phyloP scores from a whole-genome alignment of 2,113 vertebrate species.

The Cephalopholis sonnerati region DNA sequence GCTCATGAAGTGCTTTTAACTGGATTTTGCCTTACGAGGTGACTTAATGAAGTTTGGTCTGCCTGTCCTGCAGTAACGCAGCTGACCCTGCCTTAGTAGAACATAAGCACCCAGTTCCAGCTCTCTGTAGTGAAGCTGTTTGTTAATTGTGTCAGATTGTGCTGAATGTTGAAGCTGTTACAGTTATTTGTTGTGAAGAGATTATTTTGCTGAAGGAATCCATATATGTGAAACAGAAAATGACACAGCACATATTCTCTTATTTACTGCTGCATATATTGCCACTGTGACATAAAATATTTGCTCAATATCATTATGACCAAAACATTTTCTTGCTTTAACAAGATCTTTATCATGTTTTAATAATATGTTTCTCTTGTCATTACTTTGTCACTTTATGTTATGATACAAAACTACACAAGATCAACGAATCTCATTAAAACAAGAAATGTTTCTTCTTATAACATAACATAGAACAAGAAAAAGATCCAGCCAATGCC shows the following conservation, averaged over 20 bases:
- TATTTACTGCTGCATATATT: background rate
- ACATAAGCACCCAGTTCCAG: background rate
- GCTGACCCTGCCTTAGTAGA: conserved; percentile 34
- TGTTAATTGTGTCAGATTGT: background rate
- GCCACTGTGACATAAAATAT: background rate
- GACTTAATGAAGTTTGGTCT: conserved; percentile 1
- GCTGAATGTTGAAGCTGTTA: conserved; percentile 6
- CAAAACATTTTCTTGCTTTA: background rate
- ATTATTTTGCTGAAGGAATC: background rate
- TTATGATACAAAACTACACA: background rate
- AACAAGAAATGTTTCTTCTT: background rate
- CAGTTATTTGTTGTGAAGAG: background rate
- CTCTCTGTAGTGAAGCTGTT: background rate
- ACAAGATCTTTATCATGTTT: background rate
- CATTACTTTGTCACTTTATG: background rate
- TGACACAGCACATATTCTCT: background rate
- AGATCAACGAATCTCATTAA: background rate
- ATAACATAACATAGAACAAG: background rate
- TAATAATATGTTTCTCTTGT: background rate
- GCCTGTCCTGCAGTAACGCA: background rate
- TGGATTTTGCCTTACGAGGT: conserved; percentile 36
- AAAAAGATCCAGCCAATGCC: background rate
- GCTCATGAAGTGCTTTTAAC: conserved; percentile 29
- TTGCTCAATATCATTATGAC: background rate
- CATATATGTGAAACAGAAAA: background rate